phyloP scores from a whole-genome alignment of 2,888 invertebrate genomes.

The Erebia palarica region DNA sequence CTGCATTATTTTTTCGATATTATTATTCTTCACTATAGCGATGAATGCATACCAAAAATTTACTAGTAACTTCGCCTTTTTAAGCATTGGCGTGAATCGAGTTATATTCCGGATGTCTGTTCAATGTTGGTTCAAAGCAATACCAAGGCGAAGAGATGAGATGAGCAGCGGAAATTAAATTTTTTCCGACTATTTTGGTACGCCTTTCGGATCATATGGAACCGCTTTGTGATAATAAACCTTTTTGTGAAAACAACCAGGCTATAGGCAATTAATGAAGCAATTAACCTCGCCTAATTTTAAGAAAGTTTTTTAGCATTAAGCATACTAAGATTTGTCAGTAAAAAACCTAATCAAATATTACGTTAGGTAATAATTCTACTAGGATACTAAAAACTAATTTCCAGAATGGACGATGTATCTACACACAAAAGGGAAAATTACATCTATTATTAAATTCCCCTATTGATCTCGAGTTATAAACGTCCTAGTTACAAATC shows the following conservation, averaged over 20 bases:
- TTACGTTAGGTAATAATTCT: no score
- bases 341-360: no score
- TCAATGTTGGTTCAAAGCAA: conserved; percentile 15
- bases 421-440: neutral
- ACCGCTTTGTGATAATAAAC: conserved; percentile 1
- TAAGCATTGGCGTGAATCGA: conserved; percentile 22
- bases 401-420: neutral
- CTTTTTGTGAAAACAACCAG: neutral
- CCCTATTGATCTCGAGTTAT: neutral
- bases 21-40: no score
- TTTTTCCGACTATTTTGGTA: conserved; percentile 8
- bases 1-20: conserved; percentile 16
- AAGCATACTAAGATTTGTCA: no score
- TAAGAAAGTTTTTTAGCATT: no score
- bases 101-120: conserved; percentile 31
- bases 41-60: no score
- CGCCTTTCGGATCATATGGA: neutral
- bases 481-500: neutral
- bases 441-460: neutral
- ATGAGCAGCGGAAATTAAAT: conserved; percentile 20
- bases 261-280: no score
- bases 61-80: neutral
- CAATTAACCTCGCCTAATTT: no score
- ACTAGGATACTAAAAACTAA: neutral
- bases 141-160: conserved; percentile 5